These are phyloP conservation scores for Hydriomena furcata DNA, from an alignment of 2,888 invertebrate species.

Conservation along the genomic window DNA sequence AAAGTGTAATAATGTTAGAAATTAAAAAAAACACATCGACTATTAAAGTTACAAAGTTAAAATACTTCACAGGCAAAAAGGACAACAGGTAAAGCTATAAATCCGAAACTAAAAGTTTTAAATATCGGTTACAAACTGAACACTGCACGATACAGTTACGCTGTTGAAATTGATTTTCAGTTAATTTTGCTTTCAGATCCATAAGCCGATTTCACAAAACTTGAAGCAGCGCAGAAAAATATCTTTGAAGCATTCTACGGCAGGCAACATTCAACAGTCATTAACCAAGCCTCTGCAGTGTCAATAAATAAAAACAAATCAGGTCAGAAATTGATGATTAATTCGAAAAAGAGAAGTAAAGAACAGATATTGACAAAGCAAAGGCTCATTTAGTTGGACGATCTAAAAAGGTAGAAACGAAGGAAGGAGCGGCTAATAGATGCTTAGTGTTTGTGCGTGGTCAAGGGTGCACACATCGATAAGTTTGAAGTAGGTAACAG, in stretches of 20 bases:
- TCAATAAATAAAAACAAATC: slow-evolving; percentile 42
- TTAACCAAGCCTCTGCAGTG: slow-evolving; percentile 58
- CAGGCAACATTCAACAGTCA: slow-evolving; percentile 57
- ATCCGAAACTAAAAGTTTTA: slow-evolving; percentile 30
- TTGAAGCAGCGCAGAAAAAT: slow-evolving; percentile 53
- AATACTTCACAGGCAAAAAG: slow-evolving; percentile 21
- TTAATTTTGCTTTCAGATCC: slow-evolving; percentile 13
- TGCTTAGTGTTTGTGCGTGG: slow-evolving; percentile 71
- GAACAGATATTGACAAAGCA: slow-evolving; percentile 53
- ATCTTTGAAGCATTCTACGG: slow-evolving; percentile 64
- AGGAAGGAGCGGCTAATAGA: slow-evolving; percentile 81
- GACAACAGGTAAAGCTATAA: slow-evolving; percentile 24
- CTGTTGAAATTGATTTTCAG: slow-evolving; percentile 6
- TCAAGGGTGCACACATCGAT: slow-evolving; percentile 75
- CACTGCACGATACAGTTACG: slow-evolving; percentile 29
- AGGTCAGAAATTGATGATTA: not conserved
- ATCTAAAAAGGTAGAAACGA: slow-evolving; percentile 80
- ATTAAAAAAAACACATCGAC: slow-evolving; percentile 14
- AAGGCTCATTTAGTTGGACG: slow-evolving; percentile 75
- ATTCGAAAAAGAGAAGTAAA: slow-evolving; percentile 12
- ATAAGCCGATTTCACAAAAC: slow-evolving; percentile 20
- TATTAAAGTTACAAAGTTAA: not conserved
- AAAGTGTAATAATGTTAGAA: slow-evolving; percentile 25
- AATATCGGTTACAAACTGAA: slow-evolving; percentile 21
- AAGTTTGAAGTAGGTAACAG: slow-evolving; percentile 52